phyloP scores from a whole-genome alignment of 2,888 invertebrate genomes.

The Eupithecia dodoneata region DNA sequence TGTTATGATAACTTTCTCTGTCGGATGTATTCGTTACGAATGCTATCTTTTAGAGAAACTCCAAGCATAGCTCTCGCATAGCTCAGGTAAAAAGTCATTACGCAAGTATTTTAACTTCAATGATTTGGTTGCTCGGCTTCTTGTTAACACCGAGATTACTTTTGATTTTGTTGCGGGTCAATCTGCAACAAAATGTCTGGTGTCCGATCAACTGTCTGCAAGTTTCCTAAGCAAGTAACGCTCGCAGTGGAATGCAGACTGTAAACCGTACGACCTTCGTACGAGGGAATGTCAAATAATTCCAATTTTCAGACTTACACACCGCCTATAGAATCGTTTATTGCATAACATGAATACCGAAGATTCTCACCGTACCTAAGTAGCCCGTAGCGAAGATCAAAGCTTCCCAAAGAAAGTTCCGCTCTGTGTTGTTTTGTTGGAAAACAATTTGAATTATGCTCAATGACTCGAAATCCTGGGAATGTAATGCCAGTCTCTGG shows the following conservation, averaged over 20 bases:
- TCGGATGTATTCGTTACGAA: too few relatives aligned
- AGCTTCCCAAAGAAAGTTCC: constrained; percentile 49
- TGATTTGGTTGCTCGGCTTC: background rate
- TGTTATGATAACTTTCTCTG: too few relatives aligned
- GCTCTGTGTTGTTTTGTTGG: constrained; percentile 56
- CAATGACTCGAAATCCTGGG: constrained; percentile 62
- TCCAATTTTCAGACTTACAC: constrained; percentile 8
- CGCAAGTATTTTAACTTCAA: background rate
- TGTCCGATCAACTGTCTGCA: background rate
- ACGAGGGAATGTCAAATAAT: constrained; percentile 13
- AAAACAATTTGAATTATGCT: constrained; percentile 66
- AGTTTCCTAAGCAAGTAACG: background rate
- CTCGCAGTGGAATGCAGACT: background rate
- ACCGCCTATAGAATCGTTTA: constrained; percentile 7
- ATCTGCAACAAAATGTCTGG: background rate
- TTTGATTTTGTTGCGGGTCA: background rate
- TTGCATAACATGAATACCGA: constrained; percentile 19
- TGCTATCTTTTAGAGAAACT: too few relatives aligned
- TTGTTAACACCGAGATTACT: background rate
- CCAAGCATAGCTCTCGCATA: too few relatives aligned
- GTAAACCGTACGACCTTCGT: constrained; percentile 12
- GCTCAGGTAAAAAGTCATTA: background rate
- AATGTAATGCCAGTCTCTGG: constrained; percentile 59
- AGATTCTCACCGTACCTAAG: constrained; percentile 29
- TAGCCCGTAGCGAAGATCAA: constrained; percentile 50